Evolutionary conservation across 2,113 vertebrate genomes (phyloP), one percentile per base, ranked within the genome.

Genomic region (Naja naja): DNA sequence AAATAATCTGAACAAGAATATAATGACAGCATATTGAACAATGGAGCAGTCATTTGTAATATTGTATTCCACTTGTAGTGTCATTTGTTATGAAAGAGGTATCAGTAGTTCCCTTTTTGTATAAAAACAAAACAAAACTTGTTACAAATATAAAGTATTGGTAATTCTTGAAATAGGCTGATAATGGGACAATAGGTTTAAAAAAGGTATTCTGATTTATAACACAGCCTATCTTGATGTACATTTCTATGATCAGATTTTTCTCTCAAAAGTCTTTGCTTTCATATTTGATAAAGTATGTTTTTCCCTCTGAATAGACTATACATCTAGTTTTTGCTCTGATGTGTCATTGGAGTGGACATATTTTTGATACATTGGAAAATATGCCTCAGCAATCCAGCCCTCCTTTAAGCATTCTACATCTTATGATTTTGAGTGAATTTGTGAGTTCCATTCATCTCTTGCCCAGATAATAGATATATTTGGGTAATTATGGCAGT

Each of bases 1-100:
- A 97, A 97, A 97, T 97, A 97, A 97, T 97, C 94, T 93, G 95
- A 95, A 94, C 95, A 94, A 94, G 92, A 97, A 97, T 95, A 92
- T 92, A 97, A 96, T 3, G 96, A 94, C 91, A 95, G 96, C 94
- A 95, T 92, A 85, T 55, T 74, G 96, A 97, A 97, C 96, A 97
- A 97, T 96, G 94, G 93, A 95, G 93, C 94, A 92, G 94, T 93
- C 95, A 93, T 95, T 95, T 89, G 60, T 93, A 96, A 93, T 88
- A 87, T 93, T 2, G 0, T 30, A 56, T 93, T 96, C 95, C 55
- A 5, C 93, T 95, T 94, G 0, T 2, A 89, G 90, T 94, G 89
- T 91, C 93, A 94, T 64, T 56, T 94, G 88, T 94, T 87, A 94
- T 27, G 91, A 95, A 93, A 95, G 94, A 87, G 86, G 56, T 0